phyloP scores from a whole-genome alignment of 2,113 vertebrate species.

The Geococcyx californianus region DNA sequence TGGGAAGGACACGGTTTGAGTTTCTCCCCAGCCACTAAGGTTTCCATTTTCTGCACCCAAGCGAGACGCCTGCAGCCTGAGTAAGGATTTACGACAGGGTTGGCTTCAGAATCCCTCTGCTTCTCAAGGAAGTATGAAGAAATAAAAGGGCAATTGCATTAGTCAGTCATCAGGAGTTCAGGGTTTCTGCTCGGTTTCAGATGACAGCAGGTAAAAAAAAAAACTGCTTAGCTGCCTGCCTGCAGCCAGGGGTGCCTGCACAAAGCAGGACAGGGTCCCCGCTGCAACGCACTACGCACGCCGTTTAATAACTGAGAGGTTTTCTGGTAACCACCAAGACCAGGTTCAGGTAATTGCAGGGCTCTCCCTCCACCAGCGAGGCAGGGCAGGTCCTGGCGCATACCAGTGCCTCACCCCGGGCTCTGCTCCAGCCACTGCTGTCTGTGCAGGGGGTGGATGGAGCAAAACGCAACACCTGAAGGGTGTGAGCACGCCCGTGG shows the following conservation, averaged over 20 bases:
- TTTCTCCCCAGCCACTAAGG: not conserved
- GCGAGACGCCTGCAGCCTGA: not conserved
- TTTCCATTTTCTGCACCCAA: not conserved
- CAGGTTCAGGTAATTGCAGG: not conserved
- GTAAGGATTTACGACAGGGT: not conserved
- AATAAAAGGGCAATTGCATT: conserved; percentile 62
- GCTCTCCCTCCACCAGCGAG: not conserved
- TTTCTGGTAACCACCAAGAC: not conserved
- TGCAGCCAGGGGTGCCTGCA: not conserved
- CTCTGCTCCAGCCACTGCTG: not conserved
- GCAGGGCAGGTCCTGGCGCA: not conserved
- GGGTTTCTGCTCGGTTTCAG: conserved; percentile 48
- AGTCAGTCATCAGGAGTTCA: conserved; percentile 28
- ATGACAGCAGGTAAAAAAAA: conserved; percentile 7
- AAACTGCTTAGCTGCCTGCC: not conserved
- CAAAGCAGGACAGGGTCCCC: not conserved
- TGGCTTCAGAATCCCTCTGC: not conserved
- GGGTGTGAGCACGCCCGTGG: fast-evolving
- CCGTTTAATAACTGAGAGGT: fast-evolving
- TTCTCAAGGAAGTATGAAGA: conserved; percentile 40
- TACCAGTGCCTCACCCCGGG: not conserved
- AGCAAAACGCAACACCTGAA: fast-evolving
- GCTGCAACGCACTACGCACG: fast-evolving
- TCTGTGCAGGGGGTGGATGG: not conserved
- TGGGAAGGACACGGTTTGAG: not conserved